A percentile compares a stretch with the other conserved stretches of the same genome.
Conservation (phyloP, 1,140 invertebrate genomes). For the Lutraria rhynchaena region DNA sequence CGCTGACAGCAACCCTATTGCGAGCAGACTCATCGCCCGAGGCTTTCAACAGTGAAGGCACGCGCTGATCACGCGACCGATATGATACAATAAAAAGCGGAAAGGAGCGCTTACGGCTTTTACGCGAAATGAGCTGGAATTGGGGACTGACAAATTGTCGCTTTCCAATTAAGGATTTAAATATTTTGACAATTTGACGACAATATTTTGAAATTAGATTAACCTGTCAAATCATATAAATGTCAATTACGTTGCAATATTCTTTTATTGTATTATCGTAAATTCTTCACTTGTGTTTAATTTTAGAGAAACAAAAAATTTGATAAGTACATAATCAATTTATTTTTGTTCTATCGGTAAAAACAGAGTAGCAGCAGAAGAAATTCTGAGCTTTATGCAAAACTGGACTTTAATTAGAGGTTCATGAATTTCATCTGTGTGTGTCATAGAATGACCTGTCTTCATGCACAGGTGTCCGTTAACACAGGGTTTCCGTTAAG, state of each 20-base stretch:
- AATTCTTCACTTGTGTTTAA: background rate
- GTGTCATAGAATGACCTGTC: too few species aligned
- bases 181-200: constrained; percentile 22
- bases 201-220: constrained; percentile 8
- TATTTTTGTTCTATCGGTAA: background rate
- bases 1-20: constrained; percentile 24
- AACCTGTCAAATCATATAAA: too few species aligned
- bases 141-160: constrained; percentile 1
- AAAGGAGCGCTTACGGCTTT: background rate
- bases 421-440: too few species aligned
- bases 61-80: constrained; percentile 16
- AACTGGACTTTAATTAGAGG: too few species aligned
- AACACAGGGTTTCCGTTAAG: too few species aligned
- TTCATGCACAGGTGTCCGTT: too few species aligned
- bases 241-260: too few species aligned
- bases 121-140: constrained; percentile 3
- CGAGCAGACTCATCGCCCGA: constrained; percentile 24
- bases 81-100: constrained; percentile 13
- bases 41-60: constrained; percentile 16
- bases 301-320: background rate
- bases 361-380: background rate
- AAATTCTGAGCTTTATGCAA: too few species aligned
- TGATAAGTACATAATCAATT: background rate
- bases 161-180: constrained; percentile 14
- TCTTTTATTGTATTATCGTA: background rate